phyloP scores from a whole-genome alignment of 2,888 invertebrate species.

The Alloscopus bannaensis region DNA sequence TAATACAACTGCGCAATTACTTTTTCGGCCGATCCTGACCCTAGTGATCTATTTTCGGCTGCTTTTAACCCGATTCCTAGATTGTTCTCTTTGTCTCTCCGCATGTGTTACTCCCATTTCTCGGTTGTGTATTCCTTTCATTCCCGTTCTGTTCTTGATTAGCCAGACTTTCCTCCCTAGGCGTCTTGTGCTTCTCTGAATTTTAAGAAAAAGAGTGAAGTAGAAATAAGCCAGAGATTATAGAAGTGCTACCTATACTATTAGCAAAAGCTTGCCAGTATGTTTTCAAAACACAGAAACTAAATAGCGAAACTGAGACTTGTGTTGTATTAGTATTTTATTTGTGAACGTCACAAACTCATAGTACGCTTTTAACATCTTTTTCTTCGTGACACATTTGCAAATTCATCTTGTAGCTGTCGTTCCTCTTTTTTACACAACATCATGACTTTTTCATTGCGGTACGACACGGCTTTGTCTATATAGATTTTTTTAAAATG shows the following conservation, averaged over 20 bases:
- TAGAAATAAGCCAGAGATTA: neutral
- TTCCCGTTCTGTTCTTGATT: neutral
- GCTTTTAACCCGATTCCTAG: constrained; percentile 9
- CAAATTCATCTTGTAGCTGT: constrained; percentile 7
- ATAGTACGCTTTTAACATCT: neutral
- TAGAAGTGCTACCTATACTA: neutral
- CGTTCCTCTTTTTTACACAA: neutral
- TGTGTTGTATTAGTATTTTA: no score
- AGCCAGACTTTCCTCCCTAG: neutral
- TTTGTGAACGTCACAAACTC: constrained; percentile 1
- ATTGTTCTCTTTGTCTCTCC: neutral
- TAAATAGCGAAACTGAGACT: no score
- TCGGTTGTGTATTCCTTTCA: neutral
- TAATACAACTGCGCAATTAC: constrained; percentile 3
- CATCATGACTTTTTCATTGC: no score
- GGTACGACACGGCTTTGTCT: no score
- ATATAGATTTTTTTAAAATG: no score
- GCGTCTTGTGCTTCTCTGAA: neutral
- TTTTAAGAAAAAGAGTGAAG: neutral
- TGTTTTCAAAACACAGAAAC: no score
- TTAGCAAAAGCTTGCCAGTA: no score
- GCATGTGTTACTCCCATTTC: neutral
- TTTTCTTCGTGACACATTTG: neutral
- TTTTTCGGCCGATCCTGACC: neutral
- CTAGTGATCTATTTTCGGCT: constrained; percentile 22